Conservation (phyloP, 1,140 invertebrate species). For the Euwallacea fornicatus region DNA sequence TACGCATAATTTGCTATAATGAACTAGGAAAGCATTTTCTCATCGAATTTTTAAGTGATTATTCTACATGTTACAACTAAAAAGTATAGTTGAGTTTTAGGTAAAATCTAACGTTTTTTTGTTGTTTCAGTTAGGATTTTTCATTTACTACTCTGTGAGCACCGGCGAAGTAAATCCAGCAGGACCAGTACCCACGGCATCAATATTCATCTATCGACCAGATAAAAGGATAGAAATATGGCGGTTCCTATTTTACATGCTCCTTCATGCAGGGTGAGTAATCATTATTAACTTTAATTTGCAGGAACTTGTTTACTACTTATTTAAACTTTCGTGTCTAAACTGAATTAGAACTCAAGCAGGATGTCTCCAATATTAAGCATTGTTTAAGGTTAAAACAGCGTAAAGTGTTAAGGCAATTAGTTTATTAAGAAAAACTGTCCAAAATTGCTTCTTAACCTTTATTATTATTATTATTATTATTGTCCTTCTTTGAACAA, state of each 20-base stretch:
- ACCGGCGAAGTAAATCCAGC: slow-evolving; percentile 81
- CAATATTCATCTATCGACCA: slow-evolving; percentile 90
- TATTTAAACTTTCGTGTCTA: not conserved
- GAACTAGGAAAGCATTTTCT: no score
- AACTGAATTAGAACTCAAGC: not conserved
- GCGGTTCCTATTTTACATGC: slow-evolving; percentile 94
- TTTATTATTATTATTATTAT: no score
- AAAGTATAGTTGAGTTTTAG: no score
- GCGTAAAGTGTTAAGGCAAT: not conserved
- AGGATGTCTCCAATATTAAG: not conserved
- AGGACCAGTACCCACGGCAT: slow-evolving; percentile 89
- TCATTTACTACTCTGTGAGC: slow-evolving; percentile 85
- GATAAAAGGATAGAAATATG: slow-evolving; percentile 89
- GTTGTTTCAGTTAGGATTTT: slow-evolving; percentile 82
- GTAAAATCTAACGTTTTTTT: slow-evolving; percentile 25
- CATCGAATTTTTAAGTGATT: no score
- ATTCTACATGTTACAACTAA: no score
- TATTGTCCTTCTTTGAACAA: no score
- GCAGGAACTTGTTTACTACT: no score
- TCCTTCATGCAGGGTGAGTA: slow-evolving; percentile 87
- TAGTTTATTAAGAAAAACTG: no score
- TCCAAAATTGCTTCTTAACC: no score
- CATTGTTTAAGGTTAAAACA: not conserved
- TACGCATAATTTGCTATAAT: not conserved
- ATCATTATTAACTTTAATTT: no score